phyloP scores from a whole-genome alignment of 2,888 invertebrate species.

The Caenorhabditis sp. region DNA sequence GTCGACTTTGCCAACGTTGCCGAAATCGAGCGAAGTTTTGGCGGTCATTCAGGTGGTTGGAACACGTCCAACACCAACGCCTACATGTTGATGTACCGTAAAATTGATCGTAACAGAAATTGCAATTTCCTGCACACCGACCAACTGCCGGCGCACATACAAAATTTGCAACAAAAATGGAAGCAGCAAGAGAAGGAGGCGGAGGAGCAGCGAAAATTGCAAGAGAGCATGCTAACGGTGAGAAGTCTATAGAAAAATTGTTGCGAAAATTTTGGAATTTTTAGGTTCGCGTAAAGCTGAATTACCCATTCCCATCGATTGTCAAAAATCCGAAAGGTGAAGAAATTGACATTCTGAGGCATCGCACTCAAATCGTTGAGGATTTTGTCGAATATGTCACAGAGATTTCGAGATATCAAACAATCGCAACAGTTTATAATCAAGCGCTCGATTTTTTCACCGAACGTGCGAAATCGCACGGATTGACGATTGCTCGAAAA shows the following conservation, averaged over 20 bases:
- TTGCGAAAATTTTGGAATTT: too few relatives aligned
- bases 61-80: constrained; percentile 84
- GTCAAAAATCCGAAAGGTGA: constrained; percentile 5
- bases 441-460: constrained; percentile 32
- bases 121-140: constrained; percentile 76
- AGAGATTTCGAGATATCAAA: constrained; percentile 28
- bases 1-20: constrained; percentile 75
- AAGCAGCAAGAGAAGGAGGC: constrained; percentile 77
- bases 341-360: constrained; percentile 4
- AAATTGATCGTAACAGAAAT: constrained; percentile 71
- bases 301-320: constrained; percentile 30
- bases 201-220: constrained; percentile 31
- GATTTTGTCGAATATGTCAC: constrained; percentile 35
- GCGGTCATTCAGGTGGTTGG: constrained; percentile 77
- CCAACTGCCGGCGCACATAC: constrained; percentile 82
- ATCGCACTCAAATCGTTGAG: constrained; percentile 23
- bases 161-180: constrained; percentile 77
- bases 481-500: constrained; percentile 1
- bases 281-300: constrained; percentile 12
- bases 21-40: constrained; percentile 78
- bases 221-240: constrained; percentile 34
- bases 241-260: too few relatives aligned
- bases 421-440: constrained; percentile 19
- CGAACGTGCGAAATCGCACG: constrained; percentile 26
- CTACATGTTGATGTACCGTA: constrained; percentile 89